These are phyloP conservation scores for Aselliscus stoliczkanus DNA, from an alignment of 2,797 vertebrate species.

Conservation along the genomic window DNA sequence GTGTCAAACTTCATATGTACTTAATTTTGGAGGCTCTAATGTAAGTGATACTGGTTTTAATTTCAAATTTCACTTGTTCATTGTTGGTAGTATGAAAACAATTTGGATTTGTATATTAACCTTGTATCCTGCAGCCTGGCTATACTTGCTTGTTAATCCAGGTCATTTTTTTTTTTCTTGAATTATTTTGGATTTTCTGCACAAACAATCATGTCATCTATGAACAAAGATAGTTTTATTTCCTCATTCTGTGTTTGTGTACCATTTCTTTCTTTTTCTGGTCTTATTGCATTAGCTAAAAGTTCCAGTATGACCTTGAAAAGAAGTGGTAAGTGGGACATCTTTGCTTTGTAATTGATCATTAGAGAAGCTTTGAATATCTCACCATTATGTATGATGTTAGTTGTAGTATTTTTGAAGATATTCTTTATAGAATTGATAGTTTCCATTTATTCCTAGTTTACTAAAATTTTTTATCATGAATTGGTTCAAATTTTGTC, in stretches of 20 bases:
- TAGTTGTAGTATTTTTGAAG: neutral
- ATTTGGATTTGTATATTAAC: neutral
- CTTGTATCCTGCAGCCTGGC: neutral
- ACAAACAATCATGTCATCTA: neutral
- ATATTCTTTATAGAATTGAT: neutral
- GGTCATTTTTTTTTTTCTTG: neutral
- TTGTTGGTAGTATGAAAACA: neutral
- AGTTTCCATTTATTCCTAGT: neutral
- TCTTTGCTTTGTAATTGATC: neutral
- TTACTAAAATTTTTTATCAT: neutral
- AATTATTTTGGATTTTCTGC: neutral
- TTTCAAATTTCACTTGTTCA: neutral
- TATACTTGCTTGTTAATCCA: neutral
- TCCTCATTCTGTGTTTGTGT: neutral
- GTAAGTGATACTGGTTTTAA: neutral
- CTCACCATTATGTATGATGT: neutral
- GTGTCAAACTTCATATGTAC: neutral
- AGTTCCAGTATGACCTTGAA: neutral
- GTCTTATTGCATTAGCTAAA: neutral
- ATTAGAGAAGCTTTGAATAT: neutral
- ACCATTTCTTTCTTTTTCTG: neutral
- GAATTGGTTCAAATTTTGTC: neutral
- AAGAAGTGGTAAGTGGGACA: neutral
- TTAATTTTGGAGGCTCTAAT: neutral
- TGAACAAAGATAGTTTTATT: neutral